These are phyloP conservation scores for Psettodes erumei DNA, from an alignment of 2,113 vertebrate genomes.

Conservation along the genomic window DNA sequence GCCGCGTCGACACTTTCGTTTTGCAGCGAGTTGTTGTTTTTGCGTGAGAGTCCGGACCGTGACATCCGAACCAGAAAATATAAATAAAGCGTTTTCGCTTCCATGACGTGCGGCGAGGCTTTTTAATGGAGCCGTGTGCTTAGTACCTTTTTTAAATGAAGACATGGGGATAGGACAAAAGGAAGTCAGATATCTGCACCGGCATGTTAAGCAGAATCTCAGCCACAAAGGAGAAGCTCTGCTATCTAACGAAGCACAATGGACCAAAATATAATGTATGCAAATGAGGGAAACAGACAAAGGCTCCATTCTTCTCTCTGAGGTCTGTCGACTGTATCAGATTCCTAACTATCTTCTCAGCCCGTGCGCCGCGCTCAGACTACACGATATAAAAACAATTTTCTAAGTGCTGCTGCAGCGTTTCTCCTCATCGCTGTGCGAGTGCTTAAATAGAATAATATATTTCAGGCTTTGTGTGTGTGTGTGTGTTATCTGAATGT, in stretches of 20 bases:
- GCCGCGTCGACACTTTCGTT: slow-evolving; percentile 6
- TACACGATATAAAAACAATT: slow-evolving; percentile 48
- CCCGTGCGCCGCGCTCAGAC: slow-evolving; percentile 54
- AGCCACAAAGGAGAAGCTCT: slow-evolving; percentile 76
- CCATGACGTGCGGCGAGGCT: not conserved
- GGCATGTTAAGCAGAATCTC: slow-evolving; percentile 70
- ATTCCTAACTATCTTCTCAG: slow-evolving; percentile 72
- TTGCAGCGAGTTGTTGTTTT: slow-evolving; percentile 13
- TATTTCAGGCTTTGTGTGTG: not conserved
- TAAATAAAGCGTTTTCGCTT: not conserved
- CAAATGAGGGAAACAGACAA: slow-evolving; percentile 81
- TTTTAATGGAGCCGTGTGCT: slow-evolving; percentile 38
- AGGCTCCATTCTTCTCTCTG: slow-evolving; percentile 73
- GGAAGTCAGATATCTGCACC: slow-evolving; percentile 65
- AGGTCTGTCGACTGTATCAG: slow-evolving; percentile 70
- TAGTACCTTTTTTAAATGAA: slow-evolving; percentile 71
- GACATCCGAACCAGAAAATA: slow-evolving; percentile 9
- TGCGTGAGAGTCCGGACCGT: too few relatives aligned
- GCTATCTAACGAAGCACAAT: slow-evolving; percentile 77
- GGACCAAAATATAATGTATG: slow-evolving; percentile 82
- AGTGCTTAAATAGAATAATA: slow-evolving; percentile 31
- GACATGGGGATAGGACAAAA: slow-evolving; percentile 66
- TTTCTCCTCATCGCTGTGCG: slow-evolving; percentile 15
- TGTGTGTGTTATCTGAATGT: not conserved
- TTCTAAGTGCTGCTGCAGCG: slow-evolving; percentile 17